Evolutionary conservation across 2,113 vertebrate genomes (phyloP).

Genomic region (Cathartes aura): DNA sequence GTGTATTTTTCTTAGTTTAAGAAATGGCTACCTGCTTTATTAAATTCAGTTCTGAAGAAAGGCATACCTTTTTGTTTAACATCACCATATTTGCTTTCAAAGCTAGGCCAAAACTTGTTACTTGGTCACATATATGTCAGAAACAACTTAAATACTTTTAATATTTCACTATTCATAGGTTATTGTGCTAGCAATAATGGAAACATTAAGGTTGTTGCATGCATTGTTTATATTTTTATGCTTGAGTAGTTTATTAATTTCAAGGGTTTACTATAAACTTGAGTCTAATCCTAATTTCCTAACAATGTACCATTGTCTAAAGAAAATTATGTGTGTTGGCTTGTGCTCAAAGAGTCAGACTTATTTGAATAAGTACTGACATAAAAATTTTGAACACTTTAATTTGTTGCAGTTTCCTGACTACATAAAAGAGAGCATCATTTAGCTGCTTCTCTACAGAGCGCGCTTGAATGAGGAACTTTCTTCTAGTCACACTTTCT

Average conservation of each 20-base stretch:
- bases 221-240: background rate
- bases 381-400: background rate
- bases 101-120: background rate
- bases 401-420: background rate
- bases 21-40: background rate
- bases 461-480: background rate
- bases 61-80: background rate
- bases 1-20: background rate
- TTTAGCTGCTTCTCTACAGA: background rate
- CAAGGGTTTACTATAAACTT: background rate
- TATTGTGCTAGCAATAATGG: background rate
- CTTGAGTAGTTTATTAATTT: background rate
- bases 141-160: background rate
- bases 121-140: fast-evolving
- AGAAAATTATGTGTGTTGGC: background rate
- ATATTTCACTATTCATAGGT: background rate
- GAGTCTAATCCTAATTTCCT: background rate
- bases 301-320: background rate
- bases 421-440: background rate
- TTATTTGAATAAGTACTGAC: background rate
- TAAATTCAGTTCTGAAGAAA: background rate
- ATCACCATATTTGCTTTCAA: background rate
- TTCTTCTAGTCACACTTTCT: background rate
- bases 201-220: background rate
- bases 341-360: background rate